Conservation (phyloP, 2,797 vertebrate species). For the Adrianichthys oophorus region DNA sequence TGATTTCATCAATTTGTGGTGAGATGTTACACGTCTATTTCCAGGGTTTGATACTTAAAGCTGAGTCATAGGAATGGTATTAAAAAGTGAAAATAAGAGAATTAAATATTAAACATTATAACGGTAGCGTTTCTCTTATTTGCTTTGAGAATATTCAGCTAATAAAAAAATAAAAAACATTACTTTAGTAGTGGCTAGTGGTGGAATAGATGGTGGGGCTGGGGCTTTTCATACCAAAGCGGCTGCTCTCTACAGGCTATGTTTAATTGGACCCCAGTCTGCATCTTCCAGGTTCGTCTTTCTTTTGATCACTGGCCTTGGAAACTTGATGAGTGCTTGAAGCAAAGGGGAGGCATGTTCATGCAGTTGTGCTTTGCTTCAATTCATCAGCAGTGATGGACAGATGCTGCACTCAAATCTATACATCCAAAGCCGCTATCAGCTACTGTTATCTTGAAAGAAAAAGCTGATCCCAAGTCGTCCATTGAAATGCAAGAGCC, state of each 20-base stretch:
- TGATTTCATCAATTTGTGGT: slow-evolving; percentile 22
- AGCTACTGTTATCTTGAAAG: slow-evolving; percentile 27
- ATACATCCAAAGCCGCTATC: slow-evolving; percentile 45
- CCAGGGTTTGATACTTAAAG: slow-evolving; percentile 28
- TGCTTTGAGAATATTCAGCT: slow-evolving; percentile 72
- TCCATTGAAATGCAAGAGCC: slow-evolving; percentile 47
- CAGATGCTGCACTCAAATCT: slow-evolving; percentile 32
- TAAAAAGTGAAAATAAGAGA: slow-evolving; percentile 41
- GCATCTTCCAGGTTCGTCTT: slow-evolving; percentile 75
- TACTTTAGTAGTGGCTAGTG: slow-evolving; percentile 28
- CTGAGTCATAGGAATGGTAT: slow-evolving; percentile 45
- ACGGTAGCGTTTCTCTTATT: slow-evolving; percentile 58
- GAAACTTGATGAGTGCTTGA: slow-evolving; percentile 65
- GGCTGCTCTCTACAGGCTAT: slow-evolving; percentile 72
- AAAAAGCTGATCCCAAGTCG: slow-evolving; percentile 32
- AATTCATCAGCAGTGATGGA: slow-evolving; percentile 56
- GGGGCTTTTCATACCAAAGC: slow-evolving; percentile 54
- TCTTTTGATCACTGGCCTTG: slow-evolving; percentile 77
- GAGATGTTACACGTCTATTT: slow-evolving; percentile 26
- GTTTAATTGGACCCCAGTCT: slow-evolving; percentile 80
- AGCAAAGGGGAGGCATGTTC: slow-evolving; percentile 65
- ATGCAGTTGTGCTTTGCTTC: slow-evolving; percentile 60
- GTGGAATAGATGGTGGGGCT: slow-evolving; percentile 9
- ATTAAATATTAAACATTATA: slow-evolving; percentile 72
- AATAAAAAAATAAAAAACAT: slow-evolving; percentile 61